Percentiles rank a stretch among this genome's conserved stretches.
Evolutionary conservation across 2,797 vertebrate genomes (phyloP).

Genomic region (Lemur catta): DNA sequence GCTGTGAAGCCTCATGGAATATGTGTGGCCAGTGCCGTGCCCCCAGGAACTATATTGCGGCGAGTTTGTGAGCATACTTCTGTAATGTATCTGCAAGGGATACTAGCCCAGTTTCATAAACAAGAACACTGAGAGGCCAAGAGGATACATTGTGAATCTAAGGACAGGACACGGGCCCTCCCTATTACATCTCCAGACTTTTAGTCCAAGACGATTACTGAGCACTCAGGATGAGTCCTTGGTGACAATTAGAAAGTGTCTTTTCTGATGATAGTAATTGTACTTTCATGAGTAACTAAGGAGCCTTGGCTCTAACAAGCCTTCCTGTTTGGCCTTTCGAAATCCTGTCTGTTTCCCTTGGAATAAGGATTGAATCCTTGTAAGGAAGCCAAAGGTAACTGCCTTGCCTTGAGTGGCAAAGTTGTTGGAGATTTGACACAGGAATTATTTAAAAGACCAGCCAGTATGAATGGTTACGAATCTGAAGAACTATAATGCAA

Average conservation of each 20-base stretch:
- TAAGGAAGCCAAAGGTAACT: constrained; percentile 16
- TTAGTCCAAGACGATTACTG: neutral
- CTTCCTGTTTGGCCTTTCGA: neutral
- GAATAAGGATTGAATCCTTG: neutral
- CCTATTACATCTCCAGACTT: neutral
- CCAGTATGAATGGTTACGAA: neutral
- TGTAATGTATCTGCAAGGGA: neutral
- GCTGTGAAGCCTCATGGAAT: neutral
- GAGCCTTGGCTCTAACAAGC: neutral
- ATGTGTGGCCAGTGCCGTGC: neutral
- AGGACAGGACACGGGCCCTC: neutral
- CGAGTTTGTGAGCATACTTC: neutral
- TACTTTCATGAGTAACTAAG: constrained; percentile 14
- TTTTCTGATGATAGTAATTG: constrained; percentile 21
- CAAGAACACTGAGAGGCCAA: neutral
- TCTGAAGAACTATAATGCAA: neutral
- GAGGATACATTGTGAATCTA: neutral
- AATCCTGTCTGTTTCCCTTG: constrained; percentile 5
- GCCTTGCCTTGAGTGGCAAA: neutral
- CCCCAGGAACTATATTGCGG: neutral
- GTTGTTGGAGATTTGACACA: constrained; percentile 28
- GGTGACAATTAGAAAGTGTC: neutral
- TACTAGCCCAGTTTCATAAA: neutral
- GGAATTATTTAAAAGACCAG: constrained; percentile 30
- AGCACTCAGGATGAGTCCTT: neutral